A percentile compares a stretch with the other conserved stretches of the same genome.
Evolutionary conservation across 2,888 invertebrate species (phyloP).

Genomic region (Acronicta leporina): DNA sequence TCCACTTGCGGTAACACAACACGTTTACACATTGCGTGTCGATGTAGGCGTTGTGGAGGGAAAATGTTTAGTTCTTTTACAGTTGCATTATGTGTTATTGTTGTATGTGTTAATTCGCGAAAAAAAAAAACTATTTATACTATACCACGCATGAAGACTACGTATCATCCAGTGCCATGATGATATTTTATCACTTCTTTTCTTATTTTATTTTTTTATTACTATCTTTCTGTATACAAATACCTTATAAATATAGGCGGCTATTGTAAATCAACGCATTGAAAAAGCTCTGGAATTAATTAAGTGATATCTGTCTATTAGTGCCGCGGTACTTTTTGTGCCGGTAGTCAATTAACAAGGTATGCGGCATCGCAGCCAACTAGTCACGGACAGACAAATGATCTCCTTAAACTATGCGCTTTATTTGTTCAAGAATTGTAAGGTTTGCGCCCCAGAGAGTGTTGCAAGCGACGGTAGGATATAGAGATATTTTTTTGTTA

Average conservation of each 20-base stretch:
- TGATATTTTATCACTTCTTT: no score
- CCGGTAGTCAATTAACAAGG: slow-evolving; percentile 60
- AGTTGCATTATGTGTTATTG: no score
- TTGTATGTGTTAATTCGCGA: background rate
- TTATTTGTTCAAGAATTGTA: slow-evolving; percentile 49
- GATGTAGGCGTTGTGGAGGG: slow-evolving; percentile 10
- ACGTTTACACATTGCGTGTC: slow-evolving; percentile 34
- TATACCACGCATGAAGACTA: no score
- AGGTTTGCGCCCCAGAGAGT: slow-evolving; percentile 4
- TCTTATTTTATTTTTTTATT: no score
- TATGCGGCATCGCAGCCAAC: slow-evolving; percentile 48
- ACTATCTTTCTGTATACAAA: background rate
- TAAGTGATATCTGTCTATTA: slow-evolving; percentile 44
- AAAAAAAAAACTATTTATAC: no score
- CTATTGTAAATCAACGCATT: slow-evolving; percentile 41
- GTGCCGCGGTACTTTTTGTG: slow-evolving; percentile 41
- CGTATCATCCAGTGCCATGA: no score
- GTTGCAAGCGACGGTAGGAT: slow-evolving; percentile 5
- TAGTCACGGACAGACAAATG: slow-evolving; percentile 60
- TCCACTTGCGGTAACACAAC: slow-evolving; percentile 27
- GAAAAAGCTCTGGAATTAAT: slow-evolving; percentile 40
- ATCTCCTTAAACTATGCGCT: slow-evolving; percentile 48
- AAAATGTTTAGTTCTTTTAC: background rate
- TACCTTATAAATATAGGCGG: background rate
- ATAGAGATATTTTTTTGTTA: no score